Evolutionary conservation across 2,888 invertebrate genomes (phyloP), one percentile per base, ranked within the genome.

Genomic region (Pachymerium ferrugineum): DNA sequence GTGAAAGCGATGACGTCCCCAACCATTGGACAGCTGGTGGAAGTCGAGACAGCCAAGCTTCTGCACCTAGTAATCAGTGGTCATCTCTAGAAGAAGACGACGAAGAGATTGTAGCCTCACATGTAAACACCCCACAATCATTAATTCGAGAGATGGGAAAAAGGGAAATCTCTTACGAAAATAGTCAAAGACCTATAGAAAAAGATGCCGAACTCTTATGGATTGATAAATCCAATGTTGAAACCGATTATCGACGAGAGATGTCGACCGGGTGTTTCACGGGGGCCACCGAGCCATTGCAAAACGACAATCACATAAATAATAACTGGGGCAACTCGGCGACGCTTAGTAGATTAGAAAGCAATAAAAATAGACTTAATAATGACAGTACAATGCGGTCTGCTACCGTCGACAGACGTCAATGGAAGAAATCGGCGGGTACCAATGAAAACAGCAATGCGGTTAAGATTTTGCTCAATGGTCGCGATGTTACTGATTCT

Each of bases 261-360:
- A 67, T 69, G 68, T 68, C 73, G 33, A 73, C 68, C 4, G 30
- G 30, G 8, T 29, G 31, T 28, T 35, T 35, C 22, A 2, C 6
- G 10, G 68, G 33, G n/a, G 33, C 12, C 19, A 29, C 42, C 14
- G 72, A 42, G 19, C 30, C 70, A 19, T 19, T 33, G 1, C 16
- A 71, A 72, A 47, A 62, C 12, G 62, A 74, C 19, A 31, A 70
- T 19, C 42, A 75, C 33, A 38, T 73, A n/a, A 70, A 75, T 16
- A 75, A 75, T 62, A 42, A 73, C 29, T 42, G 54, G 30, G 74
- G 73, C 22, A 67, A 42, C 8, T 75, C 75, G 25, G 75, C 75
- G n/a, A 75, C 75, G n/a, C 19, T 75, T 10, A 75, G 75, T 25
- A 67, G 75, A 19, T 47, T 75, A n/a, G 75, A 75, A 28, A 74